These are phyloP conservation scores for Cyanoderma ruficeps DNA, from an alignment of 2,113 vertebrate species.

Conservation along the genomic window DNA sequence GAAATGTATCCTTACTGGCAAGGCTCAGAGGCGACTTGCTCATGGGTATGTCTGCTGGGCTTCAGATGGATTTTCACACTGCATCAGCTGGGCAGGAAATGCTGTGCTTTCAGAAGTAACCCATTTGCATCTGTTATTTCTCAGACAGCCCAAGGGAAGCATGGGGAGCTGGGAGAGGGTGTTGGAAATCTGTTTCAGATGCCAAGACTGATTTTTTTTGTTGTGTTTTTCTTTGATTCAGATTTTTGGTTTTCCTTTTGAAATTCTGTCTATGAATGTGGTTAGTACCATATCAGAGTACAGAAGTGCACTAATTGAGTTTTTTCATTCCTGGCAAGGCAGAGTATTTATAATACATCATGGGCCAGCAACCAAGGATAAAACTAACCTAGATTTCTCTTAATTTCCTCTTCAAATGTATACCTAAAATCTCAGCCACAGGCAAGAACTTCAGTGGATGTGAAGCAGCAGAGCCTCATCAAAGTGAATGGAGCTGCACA, in stretches of 20 bases:
- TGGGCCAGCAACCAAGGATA: neutral
- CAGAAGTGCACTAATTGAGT: neutral
- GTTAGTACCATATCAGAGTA: neutral
- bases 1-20: conserved; percentile 35
- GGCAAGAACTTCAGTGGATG: neutral
- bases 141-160: conserved; percentile 18
- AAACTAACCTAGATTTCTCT: neutral
- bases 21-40: neutral
- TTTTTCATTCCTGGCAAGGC: neutral
- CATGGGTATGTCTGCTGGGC: conserved; percentile 27
- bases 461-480: neutral
- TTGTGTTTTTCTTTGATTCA: neutral
- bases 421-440: neutral
- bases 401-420: neutral
- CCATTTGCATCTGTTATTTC: conserved; percentile 13
- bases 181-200: neutral
- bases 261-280: neutral
- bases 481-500: neutral
- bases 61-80: conserved; percentile 33
- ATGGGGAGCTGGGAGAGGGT: neutral
- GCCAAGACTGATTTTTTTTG: neutral
- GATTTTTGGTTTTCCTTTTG: neutral
- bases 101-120: conserved; percentile 17
- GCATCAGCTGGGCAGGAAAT: conserved; percentile 24
- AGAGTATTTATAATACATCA: neutral